Percentiles rank a stretch among this genome's conserved stretches.
Evolutionary conservation across 2,888 invertebrate species (phyloP).

Genomic region (Blomia tropicalis): DNA sequence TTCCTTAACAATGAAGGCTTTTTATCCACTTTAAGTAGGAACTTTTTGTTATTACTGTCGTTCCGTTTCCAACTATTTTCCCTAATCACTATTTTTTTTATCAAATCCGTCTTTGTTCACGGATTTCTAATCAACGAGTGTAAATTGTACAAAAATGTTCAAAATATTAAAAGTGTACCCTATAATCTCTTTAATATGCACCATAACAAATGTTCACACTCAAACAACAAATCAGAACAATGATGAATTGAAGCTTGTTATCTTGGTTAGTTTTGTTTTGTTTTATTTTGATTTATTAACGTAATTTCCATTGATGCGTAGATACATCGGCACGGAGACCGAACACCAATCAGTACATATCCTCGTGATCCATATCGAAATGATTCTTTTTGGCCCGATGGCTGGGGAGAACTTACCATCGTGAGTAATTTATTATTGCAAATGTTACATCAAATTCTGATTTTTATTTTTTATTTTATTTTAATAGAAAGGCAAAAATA

Average conservation of each 20-base stretch:
- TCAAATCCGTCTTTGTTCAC: no score
- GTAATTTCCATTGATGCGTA: background rate
- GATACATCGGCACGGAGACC: constrained; percentile 27
- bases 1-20: no score
- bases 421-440: background rate
- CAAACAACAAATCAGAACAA: background rate
- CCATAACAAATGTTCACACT: background rate
- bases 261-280: constrained; percentile 11
- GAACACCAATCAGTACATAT: constrained; percentile 25
- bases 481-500: constrained; percentile 24
- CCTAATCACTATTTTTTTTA: no score
- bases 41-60: no score
- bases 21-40: no score
- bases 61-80: no score
- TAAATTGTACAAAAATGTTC: no score
- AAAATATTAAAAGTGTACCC: no score
- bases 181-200: no score
- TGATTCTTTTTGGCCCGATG: constrained; percentile 25
- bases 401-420: constrained; percentile 23
- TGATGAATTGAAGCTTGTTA: constrained; percentile 1
- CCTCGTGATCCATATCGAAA: constrained; percentile 26
- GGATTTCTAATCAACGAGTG: no score
- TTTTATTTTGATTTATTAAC: background rate
- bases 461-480: background rate
- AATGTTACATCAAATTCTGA: background rate